A percentile compares a stretch with the other conserved stretches of the same genome.
These are phyloP conservation scores for Hozukius guyotensis DNA, from an alignment of 2,797 vertebrate genomes.

Conservation along the genomic window DNA sequence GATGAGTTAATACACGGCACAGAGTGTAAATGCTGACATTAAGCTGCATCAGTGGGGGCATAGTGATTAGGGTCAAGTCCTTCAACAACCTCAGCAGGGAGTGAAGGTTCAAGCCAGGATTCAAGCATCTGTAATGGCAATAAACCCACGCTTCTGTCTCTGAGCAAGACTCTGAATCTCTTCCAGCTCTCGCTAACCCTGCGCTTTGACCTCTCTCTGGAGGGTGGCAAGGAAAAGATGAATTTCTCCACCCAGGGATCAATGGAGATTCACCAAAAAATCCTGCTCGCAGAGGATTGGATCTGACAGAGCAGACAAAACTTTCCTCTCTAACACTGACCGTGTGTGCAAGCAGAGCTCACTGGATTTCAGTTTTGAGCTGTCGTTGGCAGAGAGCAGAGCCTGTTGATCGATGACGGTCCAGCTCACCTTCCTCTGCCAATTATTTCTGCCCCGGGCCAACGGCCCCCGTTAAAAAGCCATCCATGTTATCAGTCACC, in stretches of 20 bases:
- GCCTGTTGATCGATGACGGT: constrained; percentile 76
- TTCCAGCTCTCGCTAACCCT: constrained; percentile 27
- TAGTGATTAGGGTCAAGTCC: neutral
- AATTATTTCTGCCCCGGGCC: constrained; percentile 75
- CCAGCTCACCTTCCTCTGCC: constrained; percentile 77
- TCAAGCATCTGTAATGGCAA: constrained; percentile 7
- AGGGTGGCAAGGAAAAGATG: constrained; percentile 30
- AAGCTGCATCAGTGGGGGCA: neutral
- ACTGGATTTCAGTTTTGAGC: constrained; percentile 64
- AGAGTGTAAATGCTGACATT: constrained; percentile 20
- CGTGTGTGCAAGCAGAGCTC: constrained; percentile 43
- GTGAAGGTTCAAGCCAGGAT: constrained; percentile 23
- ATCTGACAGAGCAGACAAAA: constrained; percentile 62
- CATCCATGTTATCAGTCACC: constrained; percentile 78
- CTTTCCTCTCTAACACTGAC: constrained; percentile 49
- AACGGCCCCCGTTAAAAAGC: constrained; percentile 76
- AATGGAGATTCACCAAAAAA: constrained; percentile 46
- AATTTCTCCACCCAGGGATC: constrained; percentile 49
- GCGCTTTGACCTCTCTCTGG: constrained; percentile 50
- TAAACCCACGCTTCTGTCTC: constrained; percentile 19
- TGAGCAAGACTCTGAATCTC: constrained; percentile 33
- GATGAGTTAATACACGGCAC: constrained; percentile 15
- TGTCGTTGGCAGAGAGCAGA: constrained; percentile 63
- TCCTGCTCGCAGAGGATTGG: constrained; percentile 35
- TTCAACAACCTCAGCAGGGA: constrained; percentile 28